A percentile compares a stretch with the other conserved stretches of the same genome.
Evolutionary conservation across 2,113 vertebrate genomes (phyloP).

Genomic region (Grammomys surdaster): DNA sequence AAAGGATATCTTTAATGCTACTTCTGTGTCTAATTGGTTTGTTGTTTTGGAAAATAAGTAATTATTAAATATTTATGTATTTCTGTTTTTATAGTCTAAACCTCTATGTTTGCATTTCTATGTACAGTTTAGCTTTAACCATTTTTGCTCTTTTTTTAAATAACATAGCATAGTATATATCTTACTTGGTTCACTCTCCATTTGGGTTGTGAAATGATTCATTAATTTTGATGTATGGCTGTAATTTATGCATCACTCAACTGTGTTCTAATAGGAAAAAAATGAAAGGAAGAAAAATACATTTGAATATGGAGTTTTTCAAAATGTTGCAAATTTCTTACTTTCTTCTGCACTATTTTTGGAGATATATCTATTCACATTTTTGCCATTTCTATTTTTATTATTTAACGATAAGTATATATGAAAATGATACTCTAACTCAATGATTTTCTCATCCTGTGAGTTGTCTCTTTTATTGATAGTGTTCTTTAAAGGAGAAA

Average conservation of each 20-base stretch:
- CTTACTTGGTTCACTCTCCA: not conserved
- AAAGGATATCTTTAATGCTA: not conserved
- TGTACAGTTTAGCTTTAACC: not conserved
- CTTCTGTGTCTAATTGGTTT: not conserved
- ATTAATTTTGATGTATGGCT: constrained; percentile 27
- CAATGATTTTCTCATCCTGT: not conserved
- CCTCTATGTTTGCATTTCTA: not conserved
- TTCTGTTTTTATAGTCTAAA: not conserved
- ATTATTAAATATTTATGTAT: not conserved
- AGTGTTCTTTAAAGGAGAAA: not conserved
- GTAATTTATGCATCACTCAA: not conserved
- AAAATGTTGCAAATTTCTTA: not conserved
- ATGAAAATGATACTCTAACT: not conserved
- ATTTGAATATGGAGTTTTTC: constrained; percentile 24
- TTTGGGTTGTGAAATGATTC: constrained; percentile 64
- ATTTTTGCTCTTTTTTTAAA: constrained; percentile 53
- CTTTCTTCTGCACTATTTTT: not conserved
- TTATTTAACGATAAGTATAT: not conserved
- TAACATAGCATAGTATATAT: not conserved
- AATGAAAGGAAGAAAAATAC: not conserved
- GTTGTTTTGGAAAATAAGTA: not conserved
- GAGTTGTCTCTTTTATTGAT: not conserved
- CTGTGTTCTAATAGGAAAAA: not conserved
- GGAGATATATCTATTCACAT: not conserved
- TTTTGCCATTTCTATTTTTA: constrained; percentile 4